Evolutionary conservation across 2,113 vertebrate species (phyloP), one percentile per base, ranked within the genome.

Genomic region (Ploceus nigricollis): DNA sequence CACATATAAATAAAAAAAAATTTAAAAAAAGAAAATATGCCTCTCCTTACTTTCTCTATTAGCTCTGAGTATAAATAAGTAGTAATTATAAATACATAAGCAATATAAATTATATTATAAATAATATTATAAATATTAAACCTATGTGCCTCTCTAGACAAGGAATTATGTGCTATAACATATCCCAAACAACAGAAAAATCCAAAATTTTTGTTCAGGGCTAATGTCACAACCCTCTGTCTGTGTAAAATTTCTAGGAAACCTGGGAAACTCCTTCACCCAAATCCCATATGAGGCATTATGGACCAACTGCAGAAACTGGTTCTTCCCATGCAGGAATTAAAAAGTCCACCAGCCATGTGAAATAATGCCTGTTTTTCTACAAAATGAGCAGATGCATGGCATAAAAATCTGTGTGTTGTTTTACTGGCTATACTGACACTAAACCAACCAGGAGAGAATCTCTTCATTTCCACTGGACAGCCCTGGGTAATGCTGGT

Each of bases 401-500:
- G 54, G 23, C 10, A 18, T 42, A 73, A 86, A 70, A 58, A 47
- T 56, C 82, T 15, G 1, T n/a, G 42, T 63, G 30, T 60, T 57
- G 45, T 57, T 96, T 85, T 65, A 21, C 28, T 68, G 23, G 12
- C 15, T 50, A 6, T 31, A 8, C 31, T 76, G 61, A 54, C 16
- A 37, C 13, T 54, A 30, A 39, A 82, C 2, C n/a, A 76, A 13
- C 12, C 6, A 66, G 33, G 17, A 68, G 18, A 54, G 53, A 70
- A 85, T 22, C 9, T 65, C 48, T 77, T 37, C 4, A 24, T 85
- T 82, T 80, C 19, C 58, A 42, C 40, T n/a, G 66, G 61, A 60
- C 53, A 81, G 0, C 5, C 24, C 21, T 1, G 4, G 51, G 42
- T 68, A 24, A 10, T 27, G 25, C 12, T 56, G 72, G n/a, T 1